A percentile compares a stretch with the other conserved stretches of the same genome.
phyloP scores from a whole-genome alignment of 1,140 invertebrate genomes.

The Dreissena polymorpha region DNA sequence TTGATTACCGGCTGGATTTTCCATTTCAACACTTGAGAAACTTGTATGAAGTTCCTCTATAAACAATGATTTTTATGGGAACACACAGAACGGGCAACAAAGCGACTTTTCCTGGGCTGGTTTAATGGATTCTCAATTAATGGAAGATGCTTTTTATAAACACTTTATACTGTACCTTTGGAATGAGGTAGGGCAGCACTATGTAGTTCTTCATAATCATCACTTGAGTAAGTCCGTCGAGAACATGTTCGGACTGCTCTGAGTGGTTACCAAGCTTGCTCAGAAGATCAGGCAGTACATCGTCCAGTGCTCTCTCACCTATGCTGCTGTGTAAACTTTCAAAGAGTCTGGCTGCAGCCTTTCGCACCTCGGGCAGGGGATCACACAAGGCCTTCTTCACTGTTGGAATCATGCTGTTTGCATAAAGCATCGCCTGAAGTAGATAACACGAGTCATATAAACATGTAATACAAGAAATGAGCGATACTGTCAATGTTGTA shows the following conservation, averaged over 20 bases:
- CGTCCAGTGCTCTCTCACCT: slow-evolving; percentile 95
- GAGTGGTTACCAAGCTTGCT: slow-evolving; percentile 89
- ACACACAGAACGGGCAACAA: too few species aligned
- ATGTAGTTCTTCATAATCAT: slow-evolving; percentile 98
- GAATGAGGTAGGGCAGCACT: slow-evolving; percentile 96
- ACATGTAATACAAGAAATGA: too few species aligned
- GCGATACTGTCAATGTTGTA: too few species aligned
- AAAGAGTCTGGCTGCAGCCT: slow-evolving; percentile 97
- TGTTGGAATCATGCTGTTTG: slow-evolving; percentile 97
- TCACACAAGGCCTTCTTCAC: slow-evolving; percentile 96
- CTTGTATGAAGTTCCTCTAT: too few species aligned
- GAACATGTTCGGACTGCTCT: slow-evolving; percentile 85
- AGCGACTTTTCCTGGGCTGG: too few species aligned
- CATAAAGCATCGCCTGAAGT: slow-evolving; percentile 80
- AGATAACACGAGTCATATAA: too few species aligned
- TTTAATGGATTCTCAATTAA: too few species aligned
- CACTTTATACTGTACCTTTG: too few species aligned
- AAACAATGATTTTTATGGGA: too few species aligned
- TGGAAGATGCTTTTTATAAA: too few species aligned
- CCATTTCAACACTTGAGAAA: too few species aligned
- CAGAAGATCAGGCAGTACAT: slow-evolving; percentile 96
- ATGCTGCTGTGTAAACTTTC: slow-evolving; percentile 97
- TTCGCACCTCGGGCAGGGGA: slow-evolving; percentile 93
- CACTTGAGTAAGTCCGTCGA: slow-evolving; percentile 97
- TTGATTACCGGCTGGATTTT: too few species aligned